Conservation (phyloP, 2,113 vertebrate species). For the Cololabis saira region DNA sequence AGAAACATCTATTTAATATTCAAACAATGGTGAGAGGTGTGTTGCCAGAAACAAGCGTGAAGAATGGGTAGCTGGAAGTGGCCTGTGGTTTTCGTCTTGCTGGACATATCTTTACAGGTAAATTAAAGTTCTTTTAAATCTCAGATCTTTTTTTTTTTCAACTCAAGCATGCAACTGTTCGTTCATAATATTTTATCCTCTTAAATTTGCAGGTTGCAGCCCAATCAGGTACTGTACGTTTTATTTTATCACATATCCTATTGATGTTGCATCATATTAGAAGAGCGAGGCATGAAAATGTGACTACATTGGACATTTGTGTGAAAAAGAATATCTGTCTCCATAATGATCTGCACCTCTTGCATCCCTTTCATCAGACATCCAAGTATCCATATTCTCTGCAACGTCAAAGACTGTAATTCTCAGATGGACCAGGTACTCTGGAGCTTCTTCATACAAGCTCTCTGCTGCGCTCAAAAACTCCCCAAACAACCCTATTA, state of each 20-base stretch:
- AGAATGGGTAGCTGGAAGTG: conserved; percentile 55
- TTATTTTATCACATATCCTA: not conserved
- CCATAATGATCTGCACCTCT: not conserved
- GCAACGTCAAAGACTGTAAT: conserved; percentile 75
- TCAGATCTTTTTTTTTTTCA: not conserved
- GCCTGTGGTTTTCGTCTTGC: conserved; percentile 56
- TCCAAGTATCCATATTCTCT: conserved; percentile 60
- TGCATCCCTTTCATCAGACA: conserved; percentile 37
- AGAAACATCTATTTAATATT: conserved; percentile 20
- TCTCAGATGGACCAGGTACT: conserved; percentile 74
- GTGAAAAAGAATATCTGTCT: not conserved
- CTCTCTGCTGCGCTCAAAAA: conserved; percentile 67
- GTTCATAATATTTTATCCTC: conserved; percentile 12
- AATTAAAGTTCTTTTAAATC: conserved; percentile 18
- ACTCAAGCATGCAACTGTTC: not conserved
- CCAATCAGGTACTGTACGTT: conserved; percentile 52
- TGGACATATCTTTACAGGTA: conserved; percentile 75
- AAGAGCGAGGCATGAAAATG: not conserved
- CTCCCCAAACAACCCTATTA: conserved; percentile 27
- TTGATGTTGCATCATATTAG: not conserved
- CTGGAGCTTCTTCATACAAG: conserved; percentile 78
- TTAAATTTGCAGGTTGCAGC: conserved; percentile 58
- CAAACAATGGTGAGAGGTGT: conserved; percentile 8
- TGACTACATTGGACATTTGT: not conserved
- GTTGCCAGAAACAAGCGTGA: conserved; percentile 30